Conservation (phyloP, 2,113 vertebrate genomes). For the Scopus umbretta region DNA sequence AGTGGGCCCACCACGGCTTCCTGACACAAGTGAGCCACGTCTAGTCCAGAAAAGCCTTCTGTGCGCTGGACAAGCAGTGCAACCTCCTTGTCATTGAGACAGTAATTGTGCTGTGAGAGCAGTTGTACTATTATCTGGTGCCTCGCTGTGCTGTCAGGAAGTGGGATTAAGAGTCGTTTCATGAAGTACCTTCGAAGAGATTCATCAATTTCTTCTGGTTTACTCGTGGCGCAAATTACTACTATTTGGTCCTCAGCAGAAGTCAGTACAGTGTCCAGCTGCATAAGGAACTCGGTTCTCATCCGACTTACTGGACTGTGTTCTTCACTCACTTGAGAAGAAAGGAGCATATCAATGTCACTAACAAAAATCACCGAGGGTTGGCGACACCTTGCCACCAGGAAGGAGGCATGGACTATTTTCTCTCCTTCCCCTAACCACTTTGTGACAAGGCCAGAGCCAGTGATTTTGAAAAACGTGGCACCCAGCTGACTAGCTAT, state of each 20-base stretch:
- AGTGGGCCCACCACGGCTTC: slow-evolving; percentile 92
- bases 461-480: slow-evolving; percentile 89
- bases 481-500: slow-evolving; percentile 96
- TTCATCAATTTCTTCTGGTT: slow-evolving; percentile 98
- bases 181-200: slow-evolving; percentile 97
- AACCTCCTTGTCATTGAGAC: slow-evolving; percentile 98
- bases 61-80: slow-evolving; percentile 96
- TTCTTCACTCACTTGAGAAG: slow-evolving; percentile 90
- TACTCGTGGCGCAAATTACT: slow-evolving; percentile 97
- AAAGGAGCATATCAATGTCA: slow-evolving; percentile 94
- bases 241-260: slow-evolving; percentile 95
- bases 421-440: slow-evolving; percentile 95
- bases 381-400: slow-evolving; percentile 94
- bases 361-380: slow-evolving; percentile 96
- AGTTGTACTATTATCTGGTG: slow-evolving; percentile 99
- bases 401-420: slow-evolving; percentile 93
- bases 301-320: slow-evolving; percentile 90
- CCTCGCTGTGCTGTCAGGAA: slow-evolving; percentile 94
- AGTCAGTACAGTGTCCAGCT: slow-evolving; percentile 92
- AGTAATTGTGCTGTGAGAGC: slow-evolving; percentile 99
- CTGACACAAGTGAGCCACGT: slow-evolving; percentile 94
- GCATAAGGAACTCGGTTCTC: slow-evolving; percentile 95
- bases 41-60: slow-evolving; percentile 97
- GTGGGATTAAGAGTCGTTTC: slow-evolving; percentile 96
- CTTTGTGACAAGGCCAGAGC: slow-evolving; percentile 92